These are phyloP conservation scores for Sesia apiformis DNA, from an alignment of 2,888 invertebrate species.

Conservation along the genomic window DNA sequence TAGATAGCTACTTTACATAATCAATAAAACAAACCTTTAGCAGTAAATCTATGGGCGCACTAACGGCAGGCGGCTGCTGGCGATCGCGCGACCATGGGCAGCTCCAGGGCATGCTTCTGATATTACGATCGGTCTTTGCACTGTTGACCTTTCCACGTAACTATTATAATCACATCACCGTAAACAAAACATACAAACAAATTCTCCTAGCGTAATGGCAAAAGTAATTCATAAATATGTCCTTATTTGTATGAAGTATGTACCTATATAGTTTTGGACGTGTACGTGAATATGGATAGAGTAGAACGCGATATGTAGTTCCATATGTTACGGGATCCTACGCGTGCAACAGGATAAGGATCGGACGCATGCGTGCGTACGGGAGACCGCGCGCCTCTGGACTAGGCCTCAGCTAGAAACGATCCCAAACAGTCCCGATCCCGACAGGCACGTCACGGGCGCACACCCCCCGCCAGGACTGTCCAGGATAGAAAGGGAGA, in stretches of 20 bases:
- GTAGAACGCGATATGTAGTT: not conserved
- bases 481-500: conserved; percentile 16
- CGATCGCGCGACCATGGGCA: conserved; percentile 64
- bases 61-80: conserved; percentile 34
- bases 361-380: conserved; percentile 49
- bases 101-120: conserved; percentile 53
- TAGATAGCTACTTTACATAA: not conserved
- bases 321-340: not conserved
- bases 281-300: not conserved
- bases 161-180: not conserved
- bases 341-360: conserved; percentile 41
- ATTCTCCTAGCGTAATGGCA: not conserved
- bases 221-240: not conserved
- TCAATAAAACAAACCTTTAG: conserved; percentile 43
- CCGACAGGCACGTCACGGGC: not conserved
- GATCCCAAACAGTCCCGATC: conserved; percentile 25
- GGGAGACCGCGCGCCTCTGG: conserved; percentile 35
- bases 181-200: not conserved
- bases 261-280: not conserved
- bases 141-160: conserved; percentile 28
- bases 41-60: conserved; percentile 42
- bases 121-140: conserved; percentile 25
- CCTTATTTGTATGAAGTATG: not conserved
- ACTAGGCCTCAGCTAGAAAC: conserved; percentile 13
- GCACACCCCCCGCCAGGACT: conserved; percentile 14